Base-by-base conservation (phyloP, 2,797 vertebrate genomes). In the Tinamus major region DNA sequence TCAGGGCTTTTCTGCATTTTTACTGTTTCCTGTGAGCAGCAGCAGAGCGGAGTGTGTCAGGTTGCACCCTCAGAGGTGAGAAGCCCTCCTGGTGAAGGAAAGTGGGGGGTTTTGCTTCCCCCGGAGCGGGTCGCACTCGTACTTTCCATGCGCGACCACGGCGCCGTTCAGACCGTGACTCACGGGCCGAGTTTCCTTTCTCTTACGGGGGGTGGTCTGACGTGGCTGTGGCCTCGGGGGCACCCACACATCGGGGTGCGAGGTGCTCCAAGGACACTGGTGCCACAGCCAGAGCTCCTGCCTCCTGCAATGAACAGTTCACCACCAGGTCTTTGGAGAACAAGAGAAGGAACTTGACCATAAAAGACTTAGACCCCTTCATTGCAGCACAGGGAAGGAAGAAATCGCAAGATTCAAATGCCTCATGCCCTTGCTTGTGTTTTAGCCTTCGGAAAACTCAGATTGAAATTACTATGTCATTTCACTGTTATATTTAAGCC, bases 201-300 rank as follows among this genome's bases (percentile, higher is more conserved):
- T 39, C 5, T 10, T 23, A 2, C 1, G 0, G 55, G 35, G 51
- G 37, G 6, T 58, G 69, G n/a, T 35, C 31, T 74, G 67, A 31
- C 1, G 1, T 35, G 74, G 62, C 31, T 75, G 27, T 37, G 42
- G 18, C 13, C 58, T 79, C 46, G 13, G 37, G 35, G 13, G 15
- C 9, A 29, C 4, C 7, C 2, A 5, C 39, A 10, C 70, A 4
- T 68, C 3, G 31, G 31, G 0, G 0, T 8, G 77, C 59, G 14
- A 69, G 9, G 4, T n/a, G 55, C 56, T 37, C 23, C 20, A n/a
- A 39, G 16, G 48, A 3, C 20, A 29, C 17, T 1, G 31, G 4
- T 9, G 48, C 35, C 20, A 13, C 8, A 41, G 17, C 20, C 19
- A 39, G 68, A 35, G 48, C 53, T 29, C 27, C 53, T 31, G 27